phyloP scores from a whole-genome alignment of 2,888 invertebrate genomes.

The Mystacides longicornis region DNA sequence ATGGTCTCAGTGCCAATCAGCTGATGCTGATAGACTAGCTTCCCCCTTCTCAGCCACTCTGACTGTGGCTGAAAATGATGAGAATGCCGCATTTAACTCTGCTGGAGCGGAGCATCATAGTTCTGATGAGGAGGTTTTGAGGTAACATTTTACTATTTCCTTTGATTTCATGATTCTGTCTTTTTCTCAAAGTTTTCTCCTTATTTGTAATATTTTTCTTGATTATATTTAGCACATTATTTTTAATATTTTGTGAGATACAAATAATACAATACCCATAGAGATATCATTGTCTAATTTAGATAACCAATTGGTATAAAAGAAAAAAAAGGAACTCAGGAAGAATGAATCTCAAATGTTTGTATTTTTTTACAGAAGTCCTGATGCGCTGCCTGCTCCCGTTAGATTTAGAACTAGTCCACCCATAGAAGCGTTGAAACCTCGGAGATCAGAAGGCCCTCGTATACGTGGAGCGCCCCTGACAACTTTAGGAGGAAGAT shows the following conservation, averaged over 20 bases:
- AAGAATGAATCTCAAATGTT: no score
- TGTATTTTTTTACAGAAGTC: conserved; percentile 17
- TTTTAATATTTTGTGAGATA: no score
- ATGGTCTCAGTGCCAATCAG: conserved; percentile 47
- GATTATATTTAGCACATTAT: no score
- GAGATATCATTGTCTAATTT: no score
- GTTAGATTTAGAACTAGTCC: conserved; percentile 89
- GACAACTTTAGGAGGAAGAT: conserved; percentile 26
- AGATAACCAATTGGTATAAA: no score
- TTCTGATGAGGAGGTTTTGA: conserved; percentile 29
- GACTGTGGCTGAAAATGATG: conserved; percentile 36
- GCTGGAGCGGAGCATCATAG: conserved; percentile 30
- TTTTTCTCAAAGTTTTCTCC: no score
- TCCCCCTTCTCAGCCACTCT: conserved; percentile 24
- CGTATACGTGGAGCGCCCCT: conserved; percentile 33
- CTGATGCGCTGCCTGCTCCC: conserved; percentile 59
- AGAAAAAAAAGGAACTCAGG: no score
- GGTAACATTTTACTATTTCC: no score
- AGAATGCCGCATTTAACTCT: conserved; percentile 41
- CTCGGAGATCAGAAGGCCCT: conserved; percentile 47
- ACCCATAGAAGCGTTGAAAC: conserved; percentile 82
- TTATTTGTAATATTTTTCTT: no score
- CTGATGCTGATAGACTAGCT: conserved; percentile 17
- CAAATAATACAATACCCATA: no score
- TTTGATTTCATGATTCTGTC: no score